Evolutionary conservation across 2,797 vertebrate genomes (phyloP).

Genomic region (Anguilla marmorata): DNA sequence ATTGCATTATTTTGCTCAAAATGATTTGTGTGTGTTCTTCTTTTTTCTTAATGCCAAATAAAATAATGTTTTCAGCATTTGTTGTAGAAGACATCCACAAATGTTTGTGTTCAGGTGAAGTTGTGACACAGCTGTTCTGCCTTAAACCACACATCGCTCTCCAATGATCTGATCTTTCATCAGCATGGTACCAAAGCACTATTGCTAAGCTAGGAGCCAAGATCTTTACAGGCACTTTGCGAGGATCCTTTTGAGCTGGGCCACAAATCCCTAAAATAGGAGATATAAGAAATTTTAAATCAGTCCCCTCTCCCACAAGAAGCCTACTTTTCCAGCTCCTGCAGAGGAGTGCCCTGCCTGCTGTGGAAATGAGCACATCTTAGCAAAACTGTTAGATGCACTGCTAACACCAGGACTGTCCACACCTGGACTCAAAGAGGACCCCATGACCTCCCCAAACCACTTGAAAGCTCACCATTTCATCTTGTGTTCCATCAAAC

Average conservation of each 20-base stretch:
- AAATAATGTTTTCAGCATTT: neutral
- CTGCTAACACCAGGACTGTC: neutral
- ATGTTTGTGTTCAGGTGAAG: slow-evolving; percentile 35
- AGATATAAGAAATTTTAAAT: slow-evolving; percentile 43
- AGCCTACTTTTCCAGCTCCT: slow-evolving; percentile 22
- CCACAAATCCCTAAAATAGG: slow-evolving; percentile 37
- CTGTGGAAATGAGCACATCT: neutral
- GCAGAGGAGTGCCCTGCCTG: neutral
- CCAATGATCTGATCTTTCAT: slow-evolving; percentile 48
- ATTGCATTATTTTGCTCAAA: neutral
- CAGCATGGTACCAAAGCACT: slow-evolving; percentile 30
- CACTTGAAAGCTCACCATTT: neutral
- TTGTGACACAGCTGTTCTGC: slow-evolving; percentile 31
- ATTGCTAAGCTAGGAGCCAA: slow-evolving; percentile 17
- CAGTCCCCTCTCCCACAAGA: slow-evolving; percentile 33
- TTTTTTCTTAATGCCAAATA: neutral
- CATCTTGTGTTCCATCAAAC: slow-evolving; percentile 16
- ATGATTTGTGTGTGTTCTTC: neutral
- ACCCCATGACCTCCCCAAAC: neutral
- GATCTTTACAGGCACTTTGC: slow-evolving; percentile 46
- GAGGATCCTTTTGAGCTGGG: slow-evolving; percentile 47
- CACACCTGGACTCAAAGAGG: neutral
- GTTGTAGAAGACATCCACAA: slow-evolving; percentile 16
- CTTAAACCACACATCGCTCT: slow-evolving; percentile 39
- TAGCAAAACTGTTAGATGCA: slow-evolving; percentile 8